A percentile compares a stretch with the other conserved stretches of the same genome.
Evolutionary conservation across 2,113 vertebrate genomes (phyloP).

Genomic region (Prionailurus bengalensis): DNA sequence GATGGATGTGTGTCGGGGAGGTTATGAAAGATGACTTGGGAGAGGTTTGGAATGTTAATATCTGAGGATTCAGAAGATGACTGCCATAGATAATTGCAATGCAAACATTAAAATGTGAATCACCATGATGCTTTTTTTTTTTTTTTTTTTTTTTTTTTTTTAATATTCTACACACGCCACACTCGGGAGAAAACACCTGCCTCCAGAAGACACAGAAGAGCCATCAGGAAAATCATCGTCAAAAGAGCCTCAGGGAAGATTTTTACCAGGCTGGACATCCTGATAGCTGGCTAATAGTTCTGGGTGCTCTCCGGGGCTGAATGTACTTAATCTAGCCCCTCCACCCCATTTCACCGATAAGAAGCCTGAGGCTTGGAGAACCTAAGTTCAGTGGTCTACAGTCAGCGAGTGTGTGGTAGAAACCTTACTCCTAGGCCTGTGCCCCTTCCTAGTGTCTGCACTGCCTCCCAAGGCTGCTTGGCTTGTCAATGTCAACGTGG

Average conservation of each 20-base stretch:
- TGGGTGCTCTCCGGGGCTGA: background rate
- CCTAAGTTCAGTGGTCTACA: too few relatives aligned
- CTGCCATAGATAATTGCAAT: background rate
- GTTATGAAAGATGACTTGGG: background rate
- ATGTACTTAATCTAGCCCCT: background rate
- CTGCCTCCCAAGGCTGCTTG: background rate
- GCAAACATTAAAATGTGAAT: conserved; percentile 62
- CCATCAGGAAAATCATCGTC: background rate
- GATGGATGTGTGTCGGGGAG: background rate
- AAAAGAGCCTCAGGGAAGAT: background rate
- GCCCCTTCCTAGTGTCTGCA: background rate
- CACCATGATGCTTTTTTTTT: background rate
- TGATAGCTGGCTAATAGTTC: background rate
- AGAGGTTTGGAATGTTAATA: conserved; percentile 46
- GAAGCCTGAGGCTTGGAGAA: background rate
- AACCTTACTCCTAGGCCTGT: background rate
- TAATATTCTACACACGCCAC: background rate
- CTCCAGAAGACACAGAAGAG: background rate
- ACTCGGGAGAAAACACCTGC: conserved; percentile 19
- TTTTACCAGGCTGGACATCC: background rate
- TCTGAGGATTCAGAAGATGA: conserved; percentile 41
- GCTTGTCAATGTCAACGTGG: background rate
- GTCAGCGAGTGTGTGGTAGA: background rate
- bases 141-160: background rate
- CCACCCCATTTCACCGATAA: background rate